Conservation (phyloP, 2,113 vertebrate genomes). For the Megaleporinus macrocephalus region DNA sequence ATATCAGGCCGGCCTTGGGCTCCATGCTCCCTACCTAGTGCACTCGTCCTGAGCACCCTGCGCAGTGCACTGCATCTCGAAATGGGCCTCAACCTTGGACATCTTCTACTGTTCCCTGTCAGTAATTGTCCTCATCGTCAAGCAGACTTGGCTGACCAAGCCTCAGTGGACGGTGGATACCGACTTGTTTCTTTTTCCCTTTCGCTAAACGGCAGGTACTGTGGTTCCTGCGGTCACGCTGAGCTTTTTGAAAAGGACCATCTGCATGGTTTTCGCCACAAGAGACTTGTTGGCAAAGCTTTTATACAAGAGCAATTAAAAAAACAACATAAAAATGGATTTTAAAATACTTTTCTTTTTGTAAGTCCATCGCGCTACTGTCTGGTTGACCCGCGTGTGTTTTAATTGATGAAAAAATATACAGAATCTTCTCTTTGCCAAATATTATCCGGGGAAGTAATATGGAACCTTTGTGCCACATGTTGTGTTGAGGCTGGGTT, state of each 20-base stretch:
- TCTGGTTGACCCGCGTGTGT: background rate
- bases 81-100: background rate
- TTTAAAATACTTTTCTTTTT: background rate
- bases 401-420: background rate
- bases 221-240: background rate
- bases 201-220: background rate
- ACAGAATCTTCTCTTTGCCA: constrained; percentile 65
- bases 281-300: background rate
- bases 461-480: constrained; percentile 72
- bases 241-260: background rate
- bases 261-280: constrained; percentile 14
- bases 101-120: background rate
- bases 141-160: background rate
- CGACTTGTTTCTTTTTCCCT: background rate
- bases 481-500: constrained; percentile 53
- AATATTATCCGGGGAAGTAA: constrained; percentile 76
- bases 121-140: background rate
- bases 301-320: constrained; percentile 17
- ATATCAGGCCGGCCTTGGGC: background rate
- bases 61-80: background rate
- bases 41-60: background rate
- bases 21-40: background rate
- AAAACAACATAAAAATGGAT: background rate
- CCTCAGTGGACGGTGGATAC: background rate
- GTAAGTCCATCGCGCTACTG: background rate